A percentile compares a stretch with the other conserved stretches of the same genome.
Evolutionary conservation across 2,797 vertebrate species (phyloP).

Genomic region (Anguilla obscura): DNA sequence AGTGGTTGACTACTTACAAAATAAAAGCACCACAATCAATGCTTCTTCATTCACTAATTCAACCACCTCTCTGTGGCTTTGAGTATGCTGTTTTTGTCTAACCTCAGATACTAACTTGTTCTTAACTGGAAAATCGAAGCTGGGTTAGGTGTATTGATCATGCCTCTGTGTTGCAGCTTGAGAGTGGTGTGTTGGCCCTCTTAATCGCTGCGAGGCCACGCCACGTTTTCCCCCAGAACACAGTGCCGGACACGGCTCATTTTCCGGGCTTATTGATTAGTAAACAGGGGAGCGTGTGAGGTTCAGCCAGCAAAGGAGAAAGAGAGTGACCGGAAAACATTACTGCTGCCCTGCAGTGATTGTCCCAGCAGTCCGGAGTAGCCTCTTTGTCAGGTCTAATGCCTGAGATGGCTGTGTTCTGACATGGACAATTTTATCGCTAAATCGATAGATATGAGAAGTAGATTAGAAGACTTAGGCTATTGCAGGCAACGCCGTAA

Average conservation of each 20-base stretch:
- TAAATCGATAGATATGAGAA: constrained; percentile 15
- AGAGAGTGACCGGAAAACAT: not conserved
- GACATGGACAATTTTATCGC: constrained; percentile 11
- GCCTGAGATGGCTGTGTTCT: constrained; percentile 4
- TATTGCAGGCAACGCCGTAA: not conserved
- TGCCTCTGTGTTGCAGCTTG: not conserved
- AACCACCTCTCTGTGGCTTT: not conserved
- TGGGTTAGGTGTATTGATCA: not conserved
- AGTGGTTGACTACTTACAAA: not conserved
- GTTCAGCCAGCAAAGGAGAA: not conserved
- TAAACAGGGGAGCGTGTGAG: not conserved
- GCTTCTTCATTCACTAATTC: not conserved
- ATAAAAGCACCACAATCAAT: not conserved
- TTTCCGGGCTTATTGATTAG: not conserved
- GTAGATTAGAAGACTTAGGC: constrained; percentile 10
- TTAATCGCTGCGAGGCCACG: not conserved
- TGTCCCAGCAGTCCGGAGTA: not conserved
- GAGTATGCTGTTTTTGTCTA: not conserved
- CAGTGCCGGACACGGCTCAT: not conserved
- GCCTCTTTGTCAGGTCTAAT: constrained; percentile 5
- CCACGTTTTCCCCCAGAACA: not conserved
- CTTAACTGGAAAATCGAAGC: constrained; percentile 7
- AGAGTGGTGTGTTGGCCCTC: not conserved
- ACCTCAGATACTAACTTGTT: not conserved
- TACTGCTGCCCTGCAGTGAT: not conserved